Evolutionary conservation across 2,113 vertebrate genomes (phyloP).

Genomic region (Eurystomus gularis): DNA sequence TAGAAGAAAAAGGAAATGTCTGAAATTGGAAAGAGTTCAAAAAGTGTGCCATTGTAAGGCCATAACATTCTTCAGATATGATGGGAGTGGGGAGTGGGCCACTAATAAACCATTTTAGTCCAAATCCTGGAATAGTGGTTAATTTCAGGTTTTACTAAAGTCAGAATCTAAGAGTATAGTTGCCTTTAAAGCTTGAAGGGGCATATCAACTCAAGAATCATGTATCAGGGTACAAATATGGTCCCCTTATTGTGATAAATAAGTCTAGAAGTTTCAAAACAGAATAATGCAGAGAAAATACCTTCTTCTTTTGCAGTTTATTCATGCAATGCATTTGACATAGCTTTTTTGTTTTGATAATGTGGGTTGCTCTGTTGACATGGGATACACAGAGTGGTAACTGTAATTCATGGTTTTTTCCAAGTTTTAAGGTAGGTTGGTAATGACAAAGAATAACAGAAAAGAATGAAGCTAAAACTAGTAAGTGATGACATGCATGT

Average conservation of each 20-base stretch:
- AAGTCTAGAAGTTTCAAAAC: background rate
- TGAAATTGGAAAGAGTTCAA: slow-evolving; percentile 75
- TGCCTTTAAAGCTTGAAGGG: background rate
- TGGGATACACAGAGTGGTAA: background rate
- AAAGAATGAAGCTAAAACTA: background rate
- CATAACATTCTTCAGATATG: slow-evolving; percentile 24
- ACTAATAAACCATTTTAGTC: slow-evolving; percentile 23
- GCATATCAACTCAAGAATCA: background rate
- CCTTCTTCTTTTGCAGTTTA: background rate
- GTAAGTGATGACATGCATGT: background rate
- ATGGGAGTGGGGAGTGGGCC: background rate
- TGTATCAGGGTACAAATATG: background rate
- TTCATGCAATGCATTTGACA: background rate
- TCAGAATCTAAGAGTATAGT: background rate
- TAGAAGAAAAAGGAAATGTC: slow-evolving; percentile 76
- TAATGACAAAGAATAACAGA: background rate
- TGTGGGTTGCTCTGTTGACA: background rate
- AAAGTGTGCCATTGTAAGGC: slow-evolving; percentile 61
- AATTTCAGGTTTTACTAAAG: slow-evolving; percentile 38
- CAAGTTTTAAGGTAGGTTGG: background rate
- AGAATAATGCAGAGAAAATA: background rate
- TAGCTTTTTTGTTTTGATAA: background rate
- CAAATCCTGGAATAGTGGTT: slow-evolving; percentile 13
- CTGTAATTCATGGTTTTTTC: background rate
- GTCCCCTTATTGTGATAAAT: background rate